Conservation (phyloP, 2,797 vertebrate genomes). For the Mus spretus region DNA sequence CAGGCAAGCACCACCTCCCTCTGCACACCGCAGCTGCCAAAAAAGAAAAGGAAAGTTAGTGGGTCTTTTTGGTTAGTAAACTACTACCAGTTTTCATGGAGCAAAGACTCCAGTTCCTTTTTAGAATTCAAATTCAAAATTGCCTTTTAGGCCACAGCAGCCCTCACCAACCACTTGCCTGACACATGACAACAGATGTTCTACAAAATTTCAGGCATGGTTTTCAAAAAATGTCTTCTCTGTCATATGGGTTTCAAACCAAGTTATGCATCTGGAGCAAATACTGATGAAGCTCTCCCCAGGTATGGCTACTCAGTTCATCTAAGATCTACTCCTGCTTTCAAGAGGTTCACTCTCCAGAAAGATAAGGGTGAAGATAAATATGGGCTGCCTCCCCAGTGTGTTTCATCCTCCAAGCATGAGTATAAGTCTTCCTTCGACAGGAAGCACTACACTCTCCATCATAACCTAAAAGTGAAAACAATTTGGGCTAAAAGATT, state of each 20-base stretch:
- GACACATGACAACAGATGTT: not conserved
- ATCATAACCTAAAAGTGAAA: not conserved
- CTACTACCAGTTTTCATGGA: not conserved
- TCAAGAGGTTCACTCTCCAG: not conserved
- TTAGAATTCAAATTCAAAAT: not conserved
- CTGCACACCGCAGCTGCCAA: not conserved
- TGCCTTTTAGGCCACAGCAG: rapidly evolving
- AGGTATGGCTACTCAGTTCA: not conserved
- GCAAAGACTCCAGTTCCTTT: not conserved
- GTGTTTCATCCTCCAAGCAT: not conserved
- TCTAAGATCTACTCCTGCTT: not conserved
- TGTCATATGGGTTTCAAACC: not conserved
- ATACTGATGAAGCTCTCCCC: not conserved
- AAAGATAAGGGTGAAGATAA: not conserved
- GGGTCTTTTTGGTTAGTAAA: not conserved
- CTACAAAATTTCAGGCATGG: not conserved
- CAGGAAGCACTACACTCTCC: not conserved
- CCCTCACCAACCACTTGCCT: not conserved
- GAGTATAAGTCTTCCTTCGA: too few relatives aligned
- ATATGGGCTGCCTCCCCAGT: not conserved
- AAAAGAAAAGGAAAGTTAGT: too few relatives aligned
- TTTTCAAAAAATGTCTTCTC: not conserved
- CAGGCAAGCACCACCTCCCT: not conserved
- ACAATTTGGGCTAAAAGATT: not conserved
- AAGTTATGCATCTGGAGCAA: not conserved